A percentile compares a stretch with the other conserved stretches of the same genome.
Evolutionary conservation across 2,113 vertebrate species (phyloP).

Genomic region (Eptesicus fuscus): DNA sequence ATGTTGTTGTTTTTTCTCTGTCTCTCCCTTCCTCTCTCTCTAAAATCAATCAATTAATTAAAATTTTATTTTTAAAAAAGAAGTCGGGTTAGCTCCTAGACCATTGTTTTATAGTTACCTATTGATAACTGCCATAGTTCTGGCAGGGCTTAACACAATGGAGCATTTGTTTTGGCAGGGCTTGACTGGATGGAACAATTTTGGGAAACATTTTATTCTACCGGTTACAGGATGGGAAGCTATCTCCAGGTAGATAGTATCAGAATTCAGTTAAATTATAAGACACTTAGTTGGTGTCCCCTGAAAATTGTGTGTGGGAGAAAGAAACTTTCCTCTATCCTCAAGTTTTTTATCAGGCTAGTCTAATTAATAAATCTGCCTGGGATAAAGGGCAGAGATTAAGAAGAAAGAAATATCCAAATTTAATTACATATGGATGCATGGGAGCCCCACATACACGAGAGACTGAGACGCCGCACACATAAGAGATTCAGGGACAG

Average conservation of each 20-base stretch:
- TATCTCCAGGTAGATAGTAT: background rate
- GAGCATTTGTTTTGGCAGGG: background rate
- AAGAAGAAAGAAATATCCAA: background rate
- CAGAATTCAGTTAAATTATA: background rate
- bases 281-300: background rate
- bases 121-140: background rate
- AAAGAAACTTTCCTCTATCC: background rate
- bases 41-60: background rate
- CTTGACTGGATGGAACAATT: background rate
- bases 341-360: background rate
- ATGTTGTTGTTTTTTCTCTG: too few relatives aligned
- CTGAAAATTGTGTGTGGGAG: background rate
- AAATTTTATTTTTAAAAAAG: background rate
- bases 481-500: background rate
- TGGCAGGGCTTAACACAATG: background rate
- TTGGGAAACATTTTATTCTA: background rate
- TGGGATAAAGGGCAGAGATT: background rate
- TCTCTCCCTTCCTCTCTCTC: background rate
- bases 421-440: background rate
- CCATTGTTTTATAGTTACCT: background rate
- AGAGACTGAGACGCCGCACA: background rate
- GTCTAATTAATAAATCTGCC: background rate
- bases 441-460: background rate
- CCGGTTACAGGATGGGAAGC: background rate
- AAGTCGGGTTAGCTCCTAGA: background rate